Percentiles rank a stretch among this genome's conserved stretches.
phyloP scores from a whole-genome alignment of 2,797 vertebrate species.

The Apogon talboti region DNA sequence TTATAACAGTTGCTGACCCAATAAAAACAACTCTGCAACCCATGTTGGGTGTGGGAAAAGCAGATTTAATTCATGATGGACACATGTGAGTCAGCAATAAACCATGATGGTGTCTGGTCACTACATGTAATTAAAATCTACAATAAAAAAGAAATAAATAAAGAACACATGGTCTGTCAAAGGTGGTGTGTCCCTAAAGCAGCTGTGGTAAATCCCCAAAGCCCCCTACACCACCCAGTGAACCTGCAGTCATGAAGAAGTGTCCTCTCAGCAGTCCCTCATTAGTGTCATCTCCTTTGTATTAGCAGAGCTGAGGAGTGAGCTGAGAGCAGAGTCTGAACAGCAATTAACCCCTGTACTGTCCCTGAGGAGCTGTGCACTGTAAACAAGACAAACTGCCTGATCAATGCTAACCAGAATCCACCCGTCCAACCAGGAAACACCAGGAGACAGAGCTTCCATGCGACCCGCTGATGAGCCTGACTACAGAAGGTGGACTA shows the following conservation, averaged over 20 bases:
- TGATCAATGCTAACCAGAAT: conserved; percentile 86
- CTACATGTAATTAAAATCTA: too few species aligned
- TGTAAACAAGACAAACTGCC: conserved; percentile 87
- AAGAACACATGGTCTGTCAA: not conserved
- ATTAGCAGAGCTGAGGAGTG: conserved; percentile 86
- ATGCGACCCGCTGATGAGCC: conserved; percentile 5
- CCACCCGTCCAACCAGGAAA: conserved; percentile 21
- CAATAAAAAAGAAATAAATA: too few species aligned
- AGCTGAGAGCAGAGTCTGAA: conserved; percentile 89
- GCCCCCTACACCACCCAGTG: conserved; percentile 2
- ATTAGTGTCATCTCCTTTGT: conserved; percentile 92
- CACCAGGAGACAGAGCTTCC: not conserved
- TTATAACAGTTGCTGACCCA: too few species aligned
- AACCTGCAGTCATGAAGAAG: conserved; percentile 56
- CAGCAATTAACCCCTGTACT: conserved; percentile 92
- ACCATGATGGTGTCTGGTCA: too few species aligned
- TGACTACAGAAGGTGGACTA: not conserved
- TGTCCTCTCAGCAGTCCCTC: conserved; percentile 86
- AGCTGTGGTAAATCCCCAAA: conserved; percentile 3
- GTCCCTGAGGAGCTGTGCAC: conserved; percentile 86
- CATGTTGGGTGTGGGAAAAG: too few species aligned
- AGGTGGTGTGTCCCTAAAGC: not conserved
- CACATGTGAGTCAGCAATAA: too few species aligned
- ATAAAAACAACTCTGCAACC: too few species aligned
- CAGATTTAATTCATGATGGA: too few species aligned